These are phyloP conservation scores for Ranitomeya imitator DNA, from an alignment of 2,113 vertebrate species.

Conservation along the genomic window DNA sequence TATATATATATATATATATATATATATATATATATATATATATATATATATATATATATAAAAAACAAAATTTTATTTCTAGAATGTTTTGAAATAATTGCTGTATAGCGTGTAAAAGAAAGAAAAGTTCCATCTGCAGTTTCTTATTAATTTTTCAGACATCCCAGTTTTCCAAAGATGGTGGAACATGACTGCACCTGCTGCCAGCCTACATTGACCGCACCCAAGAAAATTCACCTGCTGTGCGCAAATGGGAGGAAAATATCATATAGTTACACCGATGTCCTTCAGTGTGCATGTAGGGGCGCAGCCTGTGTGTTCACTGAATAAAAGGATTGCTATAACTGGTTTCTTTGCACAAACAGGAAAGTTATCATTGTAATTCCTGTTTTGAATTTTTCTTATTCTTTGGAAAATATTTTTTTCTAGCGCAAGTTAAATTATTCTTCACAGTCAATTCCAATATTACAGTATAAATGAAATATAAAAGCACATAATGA, in stretches of 20 bases:
- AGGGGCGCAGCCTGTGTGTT: slow-evolving; percentile 5
- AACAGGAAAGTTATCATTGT: background rate
- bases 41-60: too few relatives aligned
- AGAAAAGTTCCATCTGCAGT: background rate
- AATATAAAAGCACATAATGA: background rate
- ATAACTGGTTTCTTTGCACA: background rate
- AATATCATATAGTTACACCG: background rate
- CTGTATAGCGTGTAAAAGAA: too few relatives aligned
- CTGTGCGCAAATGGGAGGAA: background rate
- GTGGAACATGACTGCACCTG: slow-evolving; percentile 40
- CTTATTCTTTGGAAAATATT: background rate
- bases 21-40: too few relatives aligned
- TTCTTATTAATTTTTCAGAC: background rate
- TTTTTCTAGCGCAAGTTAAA: background rate
- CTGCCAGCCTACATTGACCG: slow-evolving; percentile 21
- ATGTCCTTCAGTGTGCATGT: slow-evolving; percentile 31
- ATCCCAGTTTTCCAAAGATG: slow-evolving; percentile 24
- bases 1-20: too few relatives aligned
- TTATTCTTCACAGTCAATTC: background rate
- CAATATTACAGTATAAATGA: background rate
- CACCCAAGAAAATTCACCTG: background rate
- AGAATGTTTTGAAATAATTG: too few relatives aligned
- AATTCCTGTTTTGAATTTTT: background rate
- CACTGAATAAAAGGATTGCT: slow-evolving; percentile 3
- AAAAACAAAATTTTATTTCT: too few relatives aligned